Percentiles rank a stretch among this genome's conserved stretches.
Evolutionary conservation across 2,888 invertebrate species (phyloP).

Genomic region (Epiblema foenella): DNA sequence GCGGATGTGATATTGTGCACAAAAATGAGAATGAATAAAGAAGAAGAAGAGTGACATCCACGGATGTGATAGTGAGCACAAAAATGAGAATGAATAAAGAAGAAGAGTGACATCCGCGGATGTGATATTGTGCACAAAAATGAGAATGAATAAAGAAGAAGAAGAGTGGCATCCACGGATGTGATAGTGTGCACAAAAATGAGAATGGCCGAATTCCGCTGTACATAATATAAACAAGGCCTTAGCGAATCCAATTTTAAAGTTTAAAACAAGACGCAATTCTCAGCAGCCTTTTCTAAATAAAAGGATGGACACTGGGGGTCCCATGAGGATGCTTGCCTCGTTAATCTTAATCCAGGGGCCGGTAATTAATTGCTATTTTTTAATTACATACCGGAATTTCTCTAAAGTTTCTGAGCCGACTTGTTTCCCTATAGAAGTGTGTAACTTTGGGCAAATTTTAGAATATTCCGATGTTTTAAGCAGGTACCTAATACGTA

Average conservation of each 20-base stretch:
- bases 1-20: no score
- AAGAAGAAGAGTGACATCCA: no score
- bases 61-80: no score
- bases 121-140: no score
- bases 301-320: not conserved
- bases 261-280: not conserved
- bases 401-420: constrained; percentile 22
- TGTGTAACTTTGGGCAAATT: not conserved
- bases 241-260: not conserved
- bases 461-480: not conserved
- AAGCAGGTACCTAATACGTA: not conserved
- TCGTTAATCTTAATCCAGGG: constrained; percentile 42
- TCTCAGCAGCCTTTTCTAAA: not conserved
- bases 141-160: no score
- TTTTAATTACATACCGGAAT: constrained; percentile 44
- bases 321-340: constrained; percentile 24
- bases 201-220: no score
- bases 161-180: no score
- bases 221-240: no score
- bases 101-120: no score
- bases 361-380: constrained; percentile 43
- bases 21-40: no score
- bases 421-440: constrained; percentile 15
- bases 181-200: no score
- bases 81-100: no score